A percentile compares a stretch with the other conserved stretches of the same genome.
phyloP scores from a whole-genome alignment of 2,888 invertebrate genomes.

The Scaptomyza polygonia region DNA sequence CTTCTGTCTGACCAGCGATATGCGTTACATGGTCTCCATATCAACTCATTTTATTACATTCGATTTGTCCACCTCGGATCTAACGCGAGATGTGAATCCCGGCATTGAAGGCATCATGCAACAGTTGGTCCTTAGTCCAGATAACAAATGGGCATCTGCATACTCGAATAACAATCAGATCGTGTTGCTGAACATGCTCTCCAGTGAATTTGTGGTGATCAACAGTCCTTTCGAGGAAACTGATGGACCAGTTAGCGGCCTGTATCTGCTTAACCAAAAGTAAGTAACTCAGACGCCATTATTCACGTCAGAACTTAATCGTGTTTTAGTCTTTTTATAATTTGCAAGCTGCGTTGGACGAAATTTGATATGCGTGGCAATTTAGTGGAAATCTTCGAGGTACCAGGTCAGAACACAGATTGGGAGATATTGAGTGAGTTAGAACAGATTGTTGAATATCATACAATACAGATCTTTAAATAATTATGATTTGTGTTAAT shows the following conservation, averaged over 20 bases:
- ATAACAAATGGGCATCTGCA: slow-evolving; percentile 98
- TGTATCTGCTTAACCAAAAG: slow-evolving; percentile 88
- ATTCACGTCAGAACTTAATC: background rate
- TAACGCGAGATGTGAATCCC: slow-evolving; percentile 96
- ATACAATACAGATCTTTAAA: background rate
- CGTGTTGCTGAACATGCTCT: slow-evolving; percentile 95
- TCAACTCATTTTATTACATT: slow-evolving; percentile 98
- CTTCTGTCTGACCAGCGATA: slow-evolving; percentile 94
- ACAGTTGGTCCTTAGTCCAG: slow-evolving; percentile 94
- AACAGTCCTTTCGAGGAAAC: slow-evolving; percentile 92
- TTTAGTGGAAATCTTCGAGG: slow-evolving; percentile 86
- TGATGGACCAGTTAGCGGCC: slow-evolving; percentile 86
- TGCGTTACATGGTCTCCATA: slow-evolving; percentile 96
- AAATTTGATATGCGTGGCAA: slow-evolving; percentile 92
- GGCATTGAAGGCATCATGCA: slow-evolving; percentile 98
- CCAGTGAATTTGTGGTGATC: slow-evolving; percentile 95
- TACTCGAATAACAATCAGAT: slow-evolving; percentile 98
- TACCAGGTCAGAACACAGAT: slow-evolving; percentile 86
- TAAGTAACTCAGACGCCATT: slow-evolving; percentile 26
- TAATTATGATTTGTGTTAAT: background rate
- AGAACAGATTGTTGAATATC: background rate
- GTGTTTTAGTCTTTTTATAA: slow-evolving; percentile 87
- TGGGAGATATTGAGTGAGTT: slow-evolving; percentile 91
- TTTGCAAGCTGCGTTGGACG: slow-evolving; percentile 91
- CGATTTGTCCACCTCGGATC: slow-evolving; percentile 97